phyloP scores from a whole-genome alignment of 2,888 invertebrate genomes.

The Taphrorychus bicolor region DNA sequence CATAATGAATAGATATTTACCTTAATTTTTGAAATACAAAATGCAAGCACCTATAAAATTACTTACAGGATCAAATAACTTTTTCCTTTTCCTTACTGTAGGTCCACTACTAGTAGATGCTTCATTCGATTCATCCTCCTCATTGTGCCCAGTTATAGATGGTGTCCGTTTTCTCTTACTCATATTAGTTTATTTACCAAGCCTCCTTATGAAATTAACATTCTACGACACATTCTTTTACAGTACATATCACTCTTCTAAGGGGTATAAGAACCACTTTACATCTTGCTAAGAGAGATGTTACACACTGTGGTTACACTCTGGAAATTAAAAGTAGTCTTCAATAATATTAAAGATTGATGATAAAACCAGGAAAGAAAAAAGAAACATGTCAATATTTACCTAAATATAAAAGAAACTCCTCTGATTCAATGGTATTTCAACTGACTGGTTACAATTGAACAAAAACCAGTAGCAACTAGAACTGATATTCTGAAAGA shows the following conservation, averaged over 20 bases:
- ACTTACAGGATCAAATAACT: conserved; percentile 78
- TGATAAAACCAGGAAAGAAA: not conserved
- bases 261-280: not conserved
- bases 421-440: too few species aligned
- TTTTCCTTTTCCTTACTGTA: conserved; percentile 67
- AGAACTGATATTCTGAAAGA: too few species aligned
- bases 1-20: too few species aligned
- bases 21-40: too few species aligned
- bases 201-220: not conserved
- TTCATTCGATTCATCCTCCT: conserved; percentile 73
- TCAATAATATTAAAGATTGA: not conserved
- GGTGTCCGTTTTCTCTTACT: conserved; percentile 84
- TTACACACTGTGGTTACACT: not conserved
- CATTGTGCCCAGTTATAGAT: conserved; percentile 77
- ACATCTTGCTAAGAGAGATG: not conserved
- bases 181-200: conserved; percentile 58
- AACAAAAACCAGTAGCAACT: too few species aligned
- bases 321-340: not conserved
- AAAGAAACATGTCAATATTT: not conserved
- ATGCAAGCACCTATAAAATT: too few species aligned
- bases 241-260: not conserved
- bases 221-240: not conserved
- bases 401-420: too few species aligned
- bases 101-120: conserved; percentile 62
- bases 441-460: too few species aligned